phyloP scores from a whole-genome alignment of 2,113 vertebrate species.

The Coregonus clupeaformis region DNA sequence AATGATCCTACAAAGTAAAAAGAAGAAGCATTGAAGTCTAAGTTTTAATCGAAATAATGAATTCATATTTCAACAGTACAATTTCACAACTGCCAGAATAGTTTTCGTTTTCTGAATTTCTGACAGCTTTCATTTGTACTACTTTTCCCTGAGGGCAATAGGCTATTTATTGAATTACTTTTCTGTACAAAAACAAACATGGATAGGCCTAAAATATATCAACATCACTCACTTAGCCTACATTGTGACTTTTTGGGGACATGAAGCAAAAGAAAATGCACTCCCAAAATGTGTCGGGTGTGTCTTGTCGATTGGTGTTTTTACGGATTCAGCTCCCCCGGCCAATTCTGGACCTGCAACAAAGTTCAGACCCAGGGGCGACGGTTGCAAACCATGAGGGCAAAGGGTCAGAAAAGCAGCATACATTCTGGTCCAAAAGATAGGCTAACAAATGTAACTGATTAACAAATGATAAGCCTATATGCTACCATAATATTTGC shows the following conservation, averaged over 20 bases:
- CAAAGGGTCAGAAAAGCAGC: constrained; percentile 54
- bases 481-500: no score
- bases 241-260: constrained; percentile 8
- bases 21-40: no score
- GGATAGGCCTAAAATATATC: neutral
- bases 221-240: neutral
- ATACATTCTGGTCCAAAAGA: neutral
- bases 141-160: no score
- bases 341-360: constrained; percentile 36
- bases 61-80: no score
- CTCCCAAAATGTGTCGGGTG: constrained; percentile 19
- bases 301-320: constrained; percentile 45
- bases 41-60: no score
- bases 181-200: neutral
- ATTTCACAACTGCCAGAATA: no score
- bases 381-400: constrained; percentile 68
- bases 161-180: neutral
- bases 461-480: no score
- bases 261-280: constrained; percentile 8
- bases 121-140: no score
- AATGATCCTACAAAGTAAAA: no score
- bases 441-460: no score
- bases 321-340: constrained; percentile 47
- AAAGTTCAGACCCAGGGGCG: constrained; percentile 54
- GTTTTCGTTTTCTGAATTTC: no score